A percentile compares a stretch with the other conserved stretches of the same genome.
Evolutionary conservation across 2,888 invertebrate genomes (phyloP).

Genomic region (Cyrtodaria siliqua): DNA sequence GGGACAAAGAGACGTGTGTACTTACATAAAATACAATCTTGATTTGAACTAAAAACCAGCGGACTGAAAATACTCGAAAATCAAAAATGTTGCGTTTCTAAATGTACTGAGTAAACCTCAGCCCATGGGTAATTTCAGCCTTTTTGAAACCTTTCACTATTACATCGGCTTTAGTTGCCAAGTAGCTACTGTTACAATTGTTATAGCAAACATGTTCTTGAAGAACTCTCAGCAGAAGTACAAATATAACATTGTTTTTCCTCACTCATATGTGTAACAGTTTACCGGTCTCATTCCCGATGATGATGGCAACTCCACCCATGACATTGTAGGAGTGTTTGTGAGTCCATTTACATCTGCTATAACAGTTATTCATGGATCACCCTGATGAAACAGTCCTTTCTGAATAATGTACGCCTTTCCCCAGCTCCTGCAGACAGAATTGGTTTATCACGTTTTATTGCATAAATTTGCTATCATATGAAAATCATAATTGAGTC

Average conservation of each 20-base stretch:
- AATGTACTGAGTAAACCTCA: no score
- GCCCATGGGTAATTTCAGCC: conserved; percentile 52
- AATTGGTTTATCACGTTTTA: no score
- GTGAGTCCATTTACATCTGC: conserved; percentile 42
- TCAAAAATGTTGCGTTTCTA: no score
- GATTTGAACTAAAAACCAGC: no score
- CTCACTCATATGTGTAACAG: conserved; percentile 59
- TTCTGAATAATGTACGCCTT: conserved; percentile 23
- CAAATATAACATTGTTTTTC: conserved; percentile 63
- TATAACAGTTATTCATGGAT: no score
- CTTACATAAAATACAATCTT: no score
- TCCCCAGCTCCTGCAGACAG: conserved; percentile 51
- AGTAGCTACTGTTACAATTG: conserved; percentile 30
- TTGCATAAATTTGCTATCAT: no score
- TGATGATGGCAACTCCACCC: conserved; percentile 62
- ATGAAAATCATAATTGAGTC: no score
- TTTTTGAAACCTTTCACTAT: conserved; percentile 50
- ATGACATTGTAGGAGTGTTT: no score
- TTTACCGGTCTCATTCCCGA: conserved; percentile 51
- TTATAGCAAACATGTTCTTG: conserved; percentile 24
- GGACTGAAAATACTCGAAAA: no score
- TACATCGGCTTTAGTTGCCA: conserved; percentile 41
- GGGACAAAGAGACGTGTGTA: no score
- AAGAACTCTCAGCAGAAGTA: conserved; percentile 13
- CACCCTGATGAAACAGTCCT: conserved; percentile 43